Base-by-base conservation (phyloP, 2,888 invertebrate genomes). In the Drosophila histrio region DNA sequence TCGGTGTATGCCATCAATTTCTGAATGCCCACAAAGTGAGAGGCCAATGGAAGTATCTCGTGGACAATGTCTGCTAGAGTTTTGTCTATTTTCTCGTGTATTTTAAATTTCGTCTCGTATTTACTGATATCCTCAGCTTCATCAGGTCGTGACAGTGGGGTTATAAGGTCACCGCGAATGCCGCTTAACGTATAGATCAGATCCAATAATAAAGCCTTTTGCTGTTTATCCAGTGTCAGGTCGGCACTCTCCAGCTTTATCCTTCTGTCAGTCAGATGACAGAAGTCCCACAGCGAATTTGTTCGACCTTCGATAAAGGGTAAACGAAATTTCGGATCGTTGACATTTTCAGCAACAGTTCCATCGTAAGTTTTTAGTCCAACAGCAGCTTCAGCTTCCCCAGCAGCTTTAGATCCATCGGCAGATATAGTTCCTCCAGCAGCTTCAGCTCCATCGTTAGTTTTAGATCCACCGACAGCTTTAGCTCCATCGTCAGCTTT, bases 21-120 rank as follows among this genome's bases (percentile, higher is more conserved):
- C 63, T 96, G 94, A 30, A 98, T 95, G 81, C 96, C 95, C 0
- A 97, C 97, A 91, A 97, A 98, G 91, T 97, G 94, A 1, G 96
- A 95, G 46, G 97, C 98, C 30, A 99, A 91, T 0, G 97, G 98
- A 58, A 98, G 92, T 90, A 98, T 96, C 90, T 91, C 86, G 17
- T 89, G 74, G 3, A 90, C 82, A 52, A 91, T 81, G 47, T 91
- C 90, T 8, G 80, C 67, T 30, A 97, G 92, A 0, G 97, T 96
- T 78, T 94, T 93, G 90, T 96, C 95, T 69, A 96, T 93, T 84
- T 95, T 94, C 19, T 94, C 93, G 13, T 94, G 94, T 80, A 96
- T 93, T 53, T 92, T 92, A 89, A 96, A 96, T 43, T 93, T 93
- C 59, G 95, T 92, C 1, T 94, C 34, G 8, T 50, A 50, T n/a